These are phyloP conservation scores for Drosophila cardini DNA, from an alignment of 1,140 invertebrate species.

Conservation along the genomic window DNA sequence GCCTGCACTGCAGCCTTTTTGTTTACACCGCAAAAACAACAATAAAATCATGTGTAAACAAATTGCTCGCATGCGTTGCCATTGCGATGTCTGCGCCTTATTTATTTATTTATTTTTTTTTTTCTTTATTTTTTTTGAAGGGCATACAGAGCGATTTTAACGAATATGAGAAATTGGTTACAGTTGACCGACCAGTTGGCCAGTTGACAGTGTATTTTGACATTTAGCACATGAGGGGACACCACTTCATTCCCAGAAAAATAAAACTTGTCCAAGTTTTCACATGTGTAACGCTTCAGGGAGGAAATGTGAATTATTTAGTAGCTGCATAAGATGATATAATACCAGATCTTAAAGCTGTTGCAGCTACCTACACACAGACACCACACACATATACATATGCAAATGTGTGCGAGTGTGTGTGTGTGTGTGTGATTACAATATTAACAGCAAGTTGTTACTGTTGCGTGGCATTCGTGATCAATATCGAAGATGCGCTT, in stretches of 20 bases:
- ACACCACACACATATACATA: slow-evolving; percentile 1
- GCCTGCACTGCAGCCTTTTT: slow-evolving; percentile 3
- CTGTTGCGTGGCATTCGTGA: slow-evolving; percentile 44
- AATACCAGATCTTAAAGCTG: slow-evolving; percentile 38
- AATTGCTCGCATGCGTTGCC: slow-evolving; percentile 72
- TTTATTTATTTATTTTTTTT: not conserved
- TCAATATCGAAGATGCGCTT: slow-evolving; percentile 32
- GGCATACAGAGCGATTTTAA: slow-evolving; percentile 46
- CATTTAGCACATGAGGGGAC: slow-evolving; percentile 59
- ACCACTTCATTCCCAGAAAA: slow-evolving; percentile 20
- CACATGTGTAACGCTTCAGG: slow-evolving; percentile 50
- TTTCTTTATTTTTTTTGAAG: slow-evolving; percentile 45
- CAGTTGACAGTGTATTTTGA: slow-evolving; percentile 34
- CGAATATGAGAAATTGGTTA: slow-evolving; percentile 53
- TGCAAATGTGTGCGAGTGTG: slow-evolving; percentile 1
- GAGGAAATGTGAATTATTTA: slow-evolving; percentile 25
- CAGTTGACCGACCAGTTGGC: slow-evolving; percentile 10
- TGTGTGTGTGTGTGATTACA: slow-evolving; percentile 15
- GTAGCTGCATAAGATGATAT: slow-evolving; percentile 52
- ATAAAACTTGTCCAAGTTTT: slow-evolving; percentile 59
- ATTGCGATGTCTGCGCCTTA: slow-evolving; percentile 39
- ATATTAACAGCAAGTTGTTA: slow-evolving; percentile 37
- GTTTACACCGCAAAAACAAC: slow-evolving; percentile 66
- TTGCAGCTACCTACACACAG: not conserved
- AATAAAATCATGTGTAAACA: slow-evolving; percentile 64